phyloP scores from a whole-genome alignment of 2,113 vertebrate genomes.

The Xiphias gladius region DNA sequence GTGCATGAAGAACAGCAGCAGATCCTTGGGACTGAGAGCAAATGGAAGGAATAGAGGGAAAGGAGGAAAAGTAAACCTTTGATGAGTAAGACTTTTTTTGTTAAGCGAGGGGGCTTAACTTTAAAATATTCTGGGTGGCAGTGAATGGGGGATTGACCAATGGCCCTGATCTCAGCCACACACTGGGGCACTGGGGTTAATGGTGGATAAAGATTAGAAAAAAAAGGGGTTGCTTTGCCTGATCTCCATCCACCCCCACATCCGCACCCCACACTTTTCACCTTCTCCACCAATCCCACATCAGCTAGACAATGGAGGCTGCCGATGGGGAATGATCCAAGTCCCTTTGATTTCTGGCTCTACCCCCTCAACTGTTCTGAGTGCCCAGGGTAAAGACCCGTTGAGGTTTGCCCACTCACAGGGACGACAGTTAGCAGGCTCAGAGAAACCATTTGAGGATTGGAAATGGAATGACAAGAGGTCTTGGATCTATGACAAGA shows the following conservation, averaged over 20 bases:
- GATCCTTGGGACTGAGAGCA: conserved; percentile 65
- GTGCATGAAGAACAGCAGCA: conserved; percentile 45
- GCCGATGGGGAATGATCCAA: conserved; percentile 77
- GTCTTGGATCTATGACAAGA: conserved; percentile 84
- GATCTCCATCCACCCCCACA: conserved; percentile 77
- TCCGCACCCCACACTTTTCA: conserved; percentile 65
- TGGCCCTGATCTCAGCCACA: conserved; percentile 86
- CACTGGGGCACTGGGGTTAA: conserved; percentile 85
- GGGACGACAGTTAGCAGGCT: conserved; percentile 72
- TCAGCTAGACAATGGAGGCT: conserved; percentile 81
- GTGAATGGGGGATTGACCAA: conserved; percentile 87
- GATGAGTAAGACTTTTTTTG: conserved; percentile 85
- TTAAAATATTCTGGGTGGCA: conserved; percentile 86
- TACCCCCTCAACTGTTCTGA: conserved; percentile 71
- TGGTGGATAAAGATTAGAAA: conserved; percentile 87
- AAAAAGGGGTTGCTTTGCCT: conserved; percentile 67
- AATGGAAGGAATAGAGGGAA: conserved; percentile 53
- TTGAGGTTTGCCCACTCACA: conserved; percentile 78
- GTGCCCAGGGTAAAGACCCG: conserved; percentile 83
- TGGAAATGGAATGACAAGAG: conserved; percentile 81
- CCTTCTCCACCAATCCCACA: conserved; percentile 82
- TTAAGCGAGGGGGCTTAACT: conserved; percentile 84
- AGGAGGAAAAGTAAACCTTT: conserved; percentile 80
- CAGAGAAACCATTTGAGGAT: conserved; percentile 79
- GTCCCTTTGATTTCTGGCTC: conserved; percentile 83